Percentiles rank a stretch among this genome's conserved stretches.
Conservation (phyloP, 2,888 invertebrate species). For the Esperia sulphurella region DNA sequence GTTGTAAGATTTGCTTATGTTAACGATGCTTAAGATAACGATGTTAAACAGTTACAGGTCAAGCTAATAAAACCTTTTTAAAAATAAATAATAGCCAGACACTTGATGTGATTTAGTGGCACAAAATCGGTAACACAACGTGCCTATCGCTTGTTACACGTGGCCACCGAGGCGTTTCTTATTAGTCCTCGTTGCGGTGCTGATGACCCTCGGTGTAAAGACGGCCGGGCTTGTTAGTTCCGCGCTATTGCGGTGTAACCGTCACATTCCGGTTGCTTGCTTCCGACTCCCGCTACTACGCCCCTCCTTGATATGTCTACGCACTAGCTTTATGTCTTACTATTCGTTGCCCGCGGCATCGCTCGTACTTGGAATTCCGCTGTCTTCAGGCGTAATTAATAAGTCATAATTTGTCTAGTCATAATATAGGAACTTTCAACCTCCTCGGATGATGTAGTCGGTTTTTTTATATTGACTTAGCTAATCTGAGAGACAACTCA, state of each 20-base stretch:
- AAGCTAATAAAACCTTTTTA: no score
- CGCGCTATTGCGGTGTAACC: slow-evolving; percentile 44
- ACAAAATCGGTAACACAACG: not conserved
- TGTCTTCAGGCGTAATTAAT: no score
- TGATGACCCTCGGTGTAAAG: slow-evolving; percentile 27
- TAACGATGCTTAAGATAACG: no score
- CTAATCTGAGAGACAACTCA: no score
- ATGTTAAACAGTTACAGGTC: no score
- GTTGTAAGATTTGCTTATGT: no score
- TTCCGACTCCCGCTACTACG: slow-evolving; percentile 13
- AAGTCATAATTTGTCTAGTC: no score
- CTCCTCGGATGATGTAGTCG: no score
- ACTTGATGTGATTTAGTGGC: not conserved
- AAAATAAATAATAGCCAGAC: no score
- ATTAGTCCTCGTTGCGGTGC: slow-evolving; percentile 28
- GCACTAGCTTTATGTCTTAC: not conserved
- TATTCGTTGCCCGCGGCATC: not conserved
- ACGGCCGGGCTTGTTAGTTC: slow-evolving; percentile 39
- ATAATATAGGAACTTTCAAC: no score
- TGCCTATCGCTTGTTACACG: slow-evolving; percentile 19
- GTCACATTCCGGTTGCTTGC: slow-evolving; percentile 35
- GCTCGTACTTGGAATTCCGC: no score
- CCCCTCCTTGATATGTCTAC: slow-evolving; percentile 1
- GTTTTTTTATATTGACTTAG: no score
- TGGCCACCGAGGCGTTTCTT: slow-evolving; percentile 38